Base-by-base conservation (phyloP, 2,888 invertebrate species). In the Microctonus brassicae region DNA sequence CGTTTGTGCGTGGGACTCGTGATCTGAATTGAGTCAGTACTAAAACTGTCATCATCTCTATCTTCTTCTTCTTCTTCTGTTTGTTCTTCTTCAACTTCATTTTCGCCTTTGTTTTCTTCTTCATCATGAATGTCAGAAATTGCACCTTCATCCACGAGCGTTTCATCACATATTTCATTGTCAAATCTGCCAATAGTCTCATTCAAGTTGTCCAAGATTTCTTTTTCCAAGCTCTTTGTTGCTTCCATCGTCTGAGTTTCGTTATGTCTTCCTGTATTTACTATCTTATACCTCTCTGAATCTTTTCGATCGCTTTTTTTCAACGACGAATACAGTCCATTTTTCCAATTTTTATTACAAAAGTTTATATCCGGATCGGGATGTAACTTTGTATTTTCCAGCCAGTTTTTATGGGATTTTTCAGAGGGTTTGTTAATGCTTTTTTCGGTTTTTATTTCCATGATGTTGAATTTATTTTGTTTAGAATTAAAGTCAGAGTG, bases 101-200 rank as follows among this genome's bases (percentile, higher is more conserved):
- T 5, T 47, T 5, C 17, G 1, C 17, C 6, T n/a, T 20, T 6
- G 3, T 7, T 7, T 7, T 47, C 20, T 6, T 17, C 17, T 47
- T 17, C 62, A 42, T 77, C 74, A 17, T 75, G 72, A 42, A 63
- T 52, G 53, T 64, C 42, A 42, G 34, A 63, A 13, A 24, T 60
- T 6, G 55, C 34, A 0, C 58, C 64, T 20, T 69, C 68, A 47
- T 68, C 68, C 24, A 72, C 34, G 20, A 63, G 65, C 6, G 64
- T 62, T 13, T 63, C 72, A 57, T 73, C 75, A 64, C 70, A 71
- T 26, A 71, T 75, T 10, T 83, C 81, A 62, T 77, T 81, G 73
- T 87, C 87, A 76, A 84, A 86, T 61, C 77, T 81, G 29, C 80
- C 82, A 67, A 87, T 87, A 2, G 86, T 84, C 70, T 85, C 82